These are phyloP conservation scores for Psammodynastes pulverulentus DNA, from an alignment of 2,113 vertebrate genomes.

Conservation along the genomic window DNA sequence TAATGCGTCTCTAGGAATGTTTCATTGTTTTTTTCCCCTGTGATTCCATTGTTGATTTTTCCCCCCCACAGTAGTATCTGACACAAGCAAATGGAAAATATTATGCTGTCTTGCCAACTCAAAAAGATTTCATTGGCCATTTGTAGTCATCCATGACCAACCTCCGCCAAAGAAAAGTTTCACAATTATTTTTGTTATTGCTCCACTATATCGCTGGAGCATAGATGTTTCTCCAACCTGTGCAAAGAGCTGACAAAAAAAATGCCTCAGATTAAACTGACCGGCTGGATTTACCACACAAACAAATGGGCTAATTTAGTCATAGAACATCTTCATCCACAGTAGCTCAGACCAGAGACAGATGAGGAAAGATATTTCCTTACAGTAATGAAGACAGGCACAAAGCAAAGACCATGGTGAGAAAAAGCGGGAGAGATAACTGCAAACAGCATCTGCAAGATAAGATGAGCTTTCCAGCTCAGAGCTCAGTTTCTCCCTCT, in stretches of 20 bases:
- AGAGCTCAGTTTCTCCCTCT: slow-evolving; percentile 46
- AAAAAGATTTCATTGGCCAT: slow-evolving; percentile 23
- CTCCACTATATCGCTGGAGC: slow-evolving; percentile 39
- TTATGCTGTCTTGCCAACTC: slow-evolving; percentile 22
- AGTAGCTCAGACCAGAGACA: slow-evolving; percentile 12
- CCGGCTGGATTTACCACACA: slow-evolving; percentile 41
- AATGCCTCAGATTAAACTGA: slow-evolving; percentile 53
- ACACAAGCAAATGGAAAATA: neutral
- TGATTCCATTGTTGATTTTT: slow-evolving; percentile 7
- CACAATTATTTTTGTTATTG: slow-evolving; percentile 60
- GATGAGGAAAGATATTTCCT: slow-evolving; percentile 34
- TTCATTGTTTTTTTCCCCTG: slow-evolving; percentile 23
- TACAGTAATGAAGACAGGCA: slow-evolving; percentile 57
- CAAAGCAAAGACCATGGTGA: slow-evolving; percentile 56
- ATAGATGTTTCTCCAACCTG: slow-evolving; percentile 51
- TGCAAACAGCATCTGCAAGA: slow-evolving; percentile 57
- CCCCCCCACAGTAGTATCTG: neutral
- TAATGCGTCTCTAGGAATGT: neutral
- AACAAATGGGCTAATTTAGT: slow-evolving; percentile 48
- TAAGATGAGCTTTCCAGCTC: slow-evolving; percentile 52
- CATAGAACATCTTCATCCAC: slow-evolving; percentile 27
- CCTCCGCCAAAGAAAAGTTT: slow-evolving; percentile 46
- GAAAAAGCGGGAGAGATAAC: slow-evolving; percentile 57
- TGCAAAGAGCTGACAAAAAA: slow-evolving; percentile 45
- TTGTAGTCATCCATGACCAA: slow-evolving; percentile 32